A percentile compares a stretch with the other conserved stretches of the same genome.
Conservation (phyloP, 2,888 invertebrate genomes). For the Clivina fossor region DNA sequence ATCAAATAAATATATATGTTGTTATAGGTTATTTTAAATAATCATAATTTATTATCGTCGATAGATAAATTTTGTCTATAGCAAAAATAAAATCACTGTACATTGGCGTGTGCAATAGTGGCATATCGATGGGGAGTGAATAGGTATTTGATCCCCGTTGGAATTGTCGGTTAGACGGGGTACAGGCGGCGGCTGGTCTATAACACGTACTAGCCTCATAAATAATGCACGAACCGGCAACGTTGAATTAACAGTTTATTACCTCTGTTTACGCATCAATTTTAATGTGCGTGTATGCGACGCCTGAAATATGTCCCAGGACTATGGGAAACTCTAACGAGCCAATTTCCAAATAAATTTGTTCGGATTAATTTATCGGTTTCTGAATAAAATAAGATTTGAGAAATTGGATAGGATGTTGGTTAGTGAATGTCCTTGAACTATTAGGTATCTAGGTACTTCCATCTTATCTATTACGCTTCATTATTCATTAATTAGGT, state of each 20-base stretch:
- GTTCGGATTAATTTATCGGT: conserved; percentile 26
- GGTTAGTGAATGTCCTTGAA: conserved; percentile 13
- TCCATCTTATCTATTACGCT: conserved; percentile 7
- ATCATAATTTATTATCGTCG: conserved; percentile 21
- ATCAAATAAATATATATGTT: conserved; percentile 25
- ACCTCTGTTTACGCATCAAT: conserved; percentile 33
- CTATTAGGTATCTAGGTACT: too few species aligned
- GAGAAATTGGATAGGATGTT: conserved; percentile 17
- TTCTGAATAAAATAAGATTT: conserved; percentile 20
- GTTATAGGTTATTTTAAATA: conserved; percentile 27
- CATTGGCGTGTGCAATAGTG: too few species aligned
- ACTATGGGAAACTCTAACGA: conserved; percentile 20
- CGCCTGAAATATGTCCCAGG: conserved; percentile 27
- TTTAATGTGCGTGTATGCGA: conserved; percentile 26
- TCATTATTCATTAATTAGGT: too few species aligned
- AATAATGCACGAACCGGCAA: conserved; percentile 29
- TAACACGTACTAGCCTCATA: conserved; percentile 31
- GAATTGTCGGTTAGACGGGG: too few species aligned
- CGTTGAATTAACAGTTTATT: conserved; percentile 34
- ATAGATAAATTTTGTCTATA: conserved; percentile 14
- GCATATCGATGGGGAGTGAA: background rate
- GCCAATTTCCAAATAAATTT: conserved; percentile 31
- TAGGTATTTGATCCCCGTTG: too few species aligned
- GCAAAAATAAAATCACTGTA: too few species aligned
- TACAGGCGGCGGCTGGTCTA: conserved; percentile 21